Conservation (phyloP, 2,113 vertebrate species). For the Gymnobelideus leadbeateri region DNA sequence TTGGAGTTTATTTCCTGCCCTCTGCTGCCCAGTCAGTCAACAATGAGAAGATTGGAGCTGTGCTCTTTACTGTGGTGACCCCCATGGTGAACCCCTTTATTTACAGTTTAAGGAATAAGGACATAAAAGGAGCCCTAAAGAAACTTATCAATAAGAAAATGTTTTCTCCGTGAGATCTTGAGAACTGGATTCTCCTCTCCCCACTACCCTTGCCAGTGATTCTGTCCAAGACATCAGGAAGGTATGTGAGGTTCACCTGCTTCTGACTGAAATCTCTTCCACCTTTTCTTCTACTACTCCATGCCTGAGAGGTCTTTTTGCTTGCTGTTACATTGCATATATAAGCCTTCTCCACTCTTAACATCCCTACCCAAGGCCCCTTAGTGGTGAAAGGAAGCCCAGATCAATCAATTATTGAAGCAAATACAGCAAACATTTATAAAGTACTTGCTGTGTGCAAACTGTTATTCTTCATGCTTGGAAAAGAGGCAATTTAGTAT, state of each 20-base stretch:
- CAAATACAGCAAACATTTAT: neutral
- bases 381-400: neutral
- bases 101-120: constrained; percentile 73
- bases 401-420: neutral
- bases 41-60: constrained; percentile 64
- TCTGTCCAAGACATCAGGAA: neutral
- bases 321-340: neutral
- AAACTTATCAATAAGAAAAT: constrained; percentile 34
- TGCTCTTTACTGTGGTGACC: constrained; percentile 70
- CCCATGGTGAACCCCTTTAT: constrained; percentile 76
- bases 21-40: constrained; percentile 46
- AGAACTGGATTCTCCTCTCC: neutral
- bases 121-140: constrained; percentile 66
- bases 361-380: neutral
- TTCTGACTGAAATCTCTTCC: neutral
- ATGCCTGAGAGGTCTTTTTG: neutral
- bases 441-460: neutral
- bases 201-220: neutral
- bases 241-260: neutral
- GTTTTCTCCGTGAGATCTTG: neutral
- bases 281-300: neutral
- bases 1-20: constrained; percentile 66
- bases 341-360: neutral
- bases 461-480: neutral
- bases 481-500: neutral